Conservation (phyloP, 2,113 vertebrate species). For the Mesembrinibis cayennensis region DNA sequence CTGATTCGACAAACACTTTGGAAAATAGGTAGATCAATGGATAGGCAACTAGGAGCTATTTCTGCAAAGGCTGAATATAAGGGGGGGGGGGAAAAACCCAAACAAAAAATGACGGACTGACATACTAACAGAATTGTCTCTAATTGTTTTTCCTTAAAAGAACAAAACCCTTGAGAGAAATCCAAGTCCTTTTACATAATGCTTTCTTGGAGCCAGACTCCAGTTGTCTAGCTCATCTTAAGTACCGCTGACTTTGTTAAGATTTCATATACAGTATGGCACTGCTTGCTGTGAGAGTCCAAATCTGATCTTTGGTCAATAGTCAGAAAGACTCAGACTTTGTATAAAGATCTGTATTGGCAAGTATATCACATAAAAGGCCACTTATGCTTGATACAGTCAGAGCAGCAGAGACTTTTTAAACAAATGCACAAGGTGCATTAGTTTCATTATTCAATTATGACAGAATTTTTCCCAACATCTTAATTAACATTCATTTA, state of each 20-base stretch:
- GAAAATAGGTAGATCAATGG: neutral
- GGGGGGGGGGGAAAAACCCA: too few relatives aligned
- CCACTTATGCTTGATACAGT: neutral
- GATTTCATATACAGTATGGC: neutral
- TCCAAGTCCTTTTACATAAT: neutral
- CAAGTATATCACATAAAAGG: neutral
- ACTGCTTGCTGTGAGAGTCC: neutral
- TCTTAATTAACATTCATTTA: constrained; percentile 74
- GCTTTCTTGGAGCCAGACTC: neutral
- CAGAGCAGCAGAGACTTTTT: neutral
- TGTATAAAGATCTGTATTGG: neutral
- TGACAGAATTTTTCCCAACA: constrained; percentile 62
- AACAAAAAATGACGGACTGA: neutral
- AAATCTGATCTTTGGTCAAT: neutral
- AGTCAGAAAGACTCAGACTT: neutral
- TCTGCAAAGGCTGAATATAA: neutral
- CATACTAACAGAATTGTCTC: neutral
- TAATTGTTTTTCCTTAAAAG: neutral
- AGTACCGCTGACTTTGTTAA: neutral
- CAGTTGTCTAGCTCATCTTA: neutral
- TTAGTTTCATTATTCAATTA: constrained; percentile 65
- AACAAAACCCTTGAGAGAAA: neutral
- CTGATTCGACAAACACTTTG: fast-evolving
- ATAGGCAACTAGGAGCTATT: neutral
- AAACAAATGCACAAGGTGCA: constrained; percentile 42